Conservation (phyloP, 2,113 vertebrate genomes). For the Lampris incognitus region DNA sequence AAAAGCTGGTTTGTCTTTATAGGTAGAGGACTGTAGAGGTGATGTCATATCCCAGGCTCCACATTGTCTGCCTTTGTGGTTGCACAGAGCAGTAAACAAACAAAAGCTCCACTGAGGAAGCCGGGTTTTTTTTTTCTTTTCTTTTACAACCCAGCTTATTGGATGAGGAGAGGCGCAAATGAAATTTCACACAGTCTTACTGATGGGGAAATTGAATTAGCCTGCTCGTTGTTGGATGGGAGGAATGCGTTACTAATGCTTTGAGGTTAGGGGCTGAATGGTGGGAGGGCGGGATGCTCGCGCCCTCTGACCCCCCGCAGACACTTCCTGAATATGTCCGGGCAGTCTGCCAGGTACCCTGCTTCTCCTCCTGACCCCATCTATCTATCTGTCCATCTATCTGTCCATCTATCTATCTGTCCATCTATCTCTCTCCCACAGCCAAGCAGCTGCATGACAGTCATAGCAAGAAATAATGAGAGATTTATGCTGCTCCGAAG, state of each 20-base stretch:
- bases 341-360: constrained; percentile 67
- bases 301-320: constrained; percentile 28
- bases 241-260: constrained; percentile 82
- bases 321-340: constrained; percentile 68
- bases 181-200: constrained; percentile 75
- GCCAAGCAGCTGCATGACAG: constrained; percentile 67
- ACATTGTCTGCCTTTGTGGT: constrained; percentile 54
- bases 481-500: constrained; percentile 1
- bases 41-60: constrained; percentile 23
- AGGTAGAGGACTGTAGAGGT: constrained; percentile 9
- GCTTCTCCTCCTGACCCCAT: constrained; percentile 33
- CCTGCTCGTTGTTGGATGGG: constrained; percentile 66
- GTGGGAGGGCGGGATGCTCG: constrained; percentile 5
- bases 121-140: constrained; percentile 16
- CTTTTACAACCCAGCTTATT: constrained; percentile 31
- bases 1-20: not conserved
- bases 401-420: too few relatives aligned
- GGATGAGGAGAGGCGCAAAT: constrained; percentile 59
- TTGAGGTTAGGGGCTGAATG: constrained; percentile 76
- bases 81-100: constrained; percentile 57
- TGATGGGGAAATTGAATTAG: constrained; percentile 78
- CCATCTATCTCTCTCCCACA: not conserved
- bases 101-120: constrained; percentile 45
- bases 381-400: not conserved
- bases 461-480: constrained; percentile 32